A percentile compares a stretch with the other conserved stretches of the same genome.
Evolutionary conservation across 2,797 vertebrate species (phyloP).

Genomic region (Synaphobranchus kaupii): DNA sequence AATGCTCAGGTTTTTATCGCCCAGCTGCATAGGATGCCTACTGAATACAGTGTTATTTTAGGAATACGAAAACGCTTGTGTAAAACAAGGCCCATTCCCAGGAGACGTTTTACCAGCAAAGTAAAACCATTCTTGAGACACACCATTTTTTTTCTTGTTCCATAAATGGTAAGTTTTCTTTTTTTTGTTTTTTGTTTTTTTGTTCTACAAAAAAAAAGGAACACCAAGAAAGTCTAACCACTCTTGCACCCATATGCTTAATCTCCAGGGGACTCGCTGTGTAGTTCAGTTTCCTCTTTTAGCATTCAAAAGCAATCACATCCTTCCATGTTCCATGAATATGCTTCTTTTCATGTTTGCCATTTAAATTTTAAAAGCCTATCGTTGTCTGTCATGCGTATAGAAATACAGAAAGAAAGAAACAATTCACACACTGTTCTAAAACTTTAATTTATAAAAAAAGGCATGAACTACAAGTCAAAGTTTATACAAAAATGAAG

Average conservation of each 20-base stretch:
- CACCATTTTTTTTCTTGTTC: constrained; percentile 10
- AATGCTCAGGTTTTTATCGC: constrained; percentile 12
- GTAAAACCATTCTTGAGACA: constrained; percentile 4
- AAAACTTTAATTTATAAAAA: not conserved
- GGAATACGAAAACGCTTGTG: constrained; percentile 13
- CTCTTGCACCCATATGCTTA: not conserved
- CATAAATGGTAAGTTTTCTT: constrained; percentile 17
- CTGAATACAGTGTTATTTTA: constrained; percentile 21
- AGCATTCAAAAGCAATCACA: constrained; percentile 1
- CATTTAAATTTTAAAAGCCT: constrained; percentile 4
- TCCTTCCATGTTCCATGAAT: not conserved
- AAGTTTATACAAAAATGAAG: not conserved
- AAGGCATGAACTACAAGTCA: not conserved
- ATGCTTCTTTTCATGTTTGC: not conserved
- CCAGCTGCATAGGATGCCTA: not conserved
- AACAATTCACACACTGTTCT: not conserved
- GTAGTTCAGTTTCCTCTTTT: not conserved
- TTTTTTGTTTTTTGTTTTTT: not conserved
- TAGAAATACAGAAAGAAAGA: not conserved
- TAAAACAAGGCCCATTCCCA: constrained; percentile 20
- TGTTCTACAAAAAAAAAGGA: not conserved
- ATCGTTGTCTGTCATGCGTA: not conserved
- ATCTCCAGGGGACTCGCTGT: not conserved
- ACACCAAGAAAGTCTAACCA: not conserved
- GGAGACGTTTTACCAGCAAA: constrained; percentile 23